Evolutionary conservation across 2,888 invertebrate species (phyloP).

Genomic region (Pardosa pseudoannulata): DNA sequence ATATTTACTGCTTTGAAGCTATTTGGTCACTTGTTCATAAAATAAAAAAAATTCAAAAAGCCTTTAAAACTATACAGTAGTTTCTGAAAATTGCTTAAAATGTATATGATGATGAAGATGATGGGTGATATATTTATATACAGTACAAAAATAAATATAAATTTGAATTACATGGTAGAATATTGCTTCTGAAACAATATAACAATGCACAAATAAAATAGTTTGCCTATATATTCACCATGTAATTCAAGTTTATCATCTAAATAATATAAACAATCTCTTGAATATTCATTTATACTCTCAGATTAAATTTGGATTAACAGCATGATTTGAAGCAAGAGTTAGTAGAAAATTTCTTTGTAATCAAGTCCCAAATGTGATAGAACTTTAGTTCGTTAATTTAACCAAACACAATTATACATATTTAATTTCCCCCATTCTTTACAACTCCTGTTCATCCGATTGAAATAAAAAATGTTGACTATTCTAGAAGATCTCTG

Average conservation of each 20-base stretch:
- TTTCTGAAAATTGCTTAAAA: neutral
- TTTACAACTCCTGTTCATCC: too few species aligned
- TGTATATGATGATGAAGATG: conserved; percentile 38
- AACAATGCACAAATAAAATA: neutral
- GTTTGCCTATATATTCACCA: neutral
- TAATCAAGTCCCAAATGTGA: too few species aligned
- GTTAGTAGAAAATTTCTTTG: too few species aligned
- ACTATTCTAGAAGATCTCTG: neutral
- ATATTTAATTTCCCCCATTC: too few species aligned
- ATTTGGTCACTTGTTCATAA: too few species aligned
- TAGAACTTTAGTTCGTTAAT: too few species aligned
- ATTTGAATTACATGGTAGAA: neutral
- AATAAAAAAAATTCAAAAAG: too few species aligned
- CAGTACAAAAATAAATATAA: conserved; percentile 25
- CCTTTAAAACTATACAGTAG: neutral
- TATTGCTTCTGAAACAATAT: neutral
- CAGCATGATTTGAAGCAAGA: too few species aligned
- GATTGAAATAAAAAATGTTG: neutral
- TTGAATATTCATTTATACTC: neutral
- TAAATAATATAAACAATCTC: neutral
- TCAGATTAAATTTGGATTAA: neutral
- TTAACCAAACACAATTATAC: too few species aligned
- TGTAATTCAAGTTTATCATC: neutral
- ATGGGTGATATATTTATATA: conserved; percentile 45
- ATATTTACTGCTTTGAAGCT: too few species aligned